phyloP scores from a whole-genome alignment of 2,888 invertebrate species.

The Teleogryllus oceanicus region DNA sequence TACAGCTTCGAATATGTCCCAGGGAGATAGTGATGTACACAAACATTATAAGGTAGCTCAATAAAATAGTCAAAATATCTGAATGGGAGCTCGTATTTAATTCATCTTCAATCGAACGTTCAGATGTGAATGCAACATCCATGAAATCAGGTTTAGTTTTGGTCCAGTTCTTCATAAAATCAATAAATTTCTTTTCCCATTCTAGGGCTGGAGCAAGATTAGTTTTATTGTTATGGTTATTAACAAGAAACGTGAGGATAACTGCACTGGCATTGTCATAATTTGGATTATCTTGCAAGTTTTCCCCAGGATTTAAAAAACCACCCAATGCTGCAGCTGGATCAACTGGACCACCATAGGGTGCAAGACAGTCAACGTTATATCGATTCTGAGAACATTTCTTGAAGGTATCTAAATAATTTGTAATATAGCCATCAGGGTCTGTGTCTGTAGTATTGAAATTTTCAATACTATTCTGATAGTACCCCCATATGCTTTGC shows the following conservation, averaged over 20 bases:
- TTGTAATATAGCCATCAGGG: slow-evolving; percentile 38
- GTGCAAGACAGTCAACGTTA: slow-evolving; percentile 66
- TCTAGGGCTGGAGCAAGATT: slow-evolving; percentile 59
- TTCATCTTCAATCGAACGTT: slow-evolving; percentile 94
- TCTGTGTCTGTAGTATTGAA: slow-evolving; percentile 44
- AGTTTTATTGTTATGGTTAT: slow-evolving; percentile 62
- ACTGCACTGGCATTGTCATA: slow-evolving; percentile 65
- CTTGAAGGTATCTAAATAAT: slow-evolving; percentile 55
- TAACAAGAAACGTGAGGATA: slow-evolving; percentile 72
- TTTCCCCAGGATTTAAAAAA: slow-evolving; percentile 52
- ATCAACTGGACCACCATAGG: slow-evolving; percentile 84
- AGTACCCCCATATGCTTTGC: slow-evolving; percentile 78
- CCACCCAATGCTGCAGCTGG: slow-evolving; percentile 83
- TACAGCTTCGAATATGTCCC: slow-evolving; percentile 75
- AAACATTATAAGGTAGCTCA: slow-evolving; percentile 97
- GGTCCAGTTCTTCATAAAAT: slow-evolving; percentile 76
- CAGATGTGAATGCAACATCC: slow-evolving; percentile 82
- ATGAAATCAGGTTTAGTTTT: slow-evolving; percentile 63
- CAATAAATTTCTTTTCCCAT: slow-evolving; percentile 67
- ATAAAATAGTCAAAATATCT: slow-evolving; percentile 85
- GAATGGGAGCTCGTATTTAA: slow-evolving; percentile 85
- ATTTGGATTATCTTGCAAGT: slow-evolving; percentile 44
- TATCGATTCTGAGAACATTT: slow-evolving; percentile 54
- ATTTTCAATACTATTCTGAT: slow-evolving; percentile 56
- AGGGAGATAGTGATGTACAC: slow-evolving; percentile 91